Base-by-base conservation (phyloP, 2,888 invertebrate genomes). In the Mystacides longicornis region DNA sequence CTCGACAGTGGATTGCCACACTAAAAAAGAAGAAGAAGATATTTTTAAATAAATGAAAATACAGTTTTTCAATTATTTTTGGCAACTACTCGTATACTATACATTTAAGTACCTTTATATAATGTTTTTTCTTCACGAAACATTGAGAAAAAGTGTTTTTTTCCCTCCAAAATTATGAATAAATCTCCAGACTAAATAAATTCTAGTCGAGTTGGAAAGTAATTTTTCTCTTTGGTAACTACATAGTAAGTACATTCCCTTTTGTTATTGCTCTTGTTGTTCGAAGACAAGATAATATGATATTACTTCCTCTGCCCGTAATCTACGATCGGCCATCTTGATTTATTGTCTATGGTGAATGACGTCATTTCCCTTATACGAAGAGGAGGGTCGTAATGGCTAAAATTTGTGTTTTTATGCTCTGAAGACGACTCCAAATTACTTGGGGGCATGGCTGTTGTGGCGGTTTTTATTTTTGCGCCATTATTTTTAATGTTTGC, bases 311-410 rank as follows among this genome's bases (percentile, higher is more conserved):
- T 27, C 23, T 22, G 14, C 19, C 45, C 23, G 37, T 21, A 45
- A 52, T 52, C 52, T 52, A 45, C 22, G 16, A 42, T 46, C 45
- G 45, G 52, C 52, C 52, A 52, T 52, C 52, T 52, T 52, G 52
- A 52, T 52, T 52, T 52, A 52, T 52, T 52, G 20, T 52, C 52
- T 45, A 43, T 52, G 22, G 18, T 22, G 42, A 42, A 52, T 52
- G 52, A 52, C 52, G 52, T 52, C 52, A 52, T 27, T 52, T 45
- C 45, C 45, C 45, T 45, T 21, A 42, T 42, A 21, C 51, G 4
- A 2, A 4, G 20, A 42, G 33, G 37, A 19, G 42, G 51, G 33
- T 9, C 2, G 43, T 9, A 33, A 42, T 19, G 51, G 43, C n/a
- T 21, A 20, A 22, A 33, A 51, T 42, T 22, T 42, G 11, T 51